phyloP scores from a whole-genome alignment of 1,140 invertebrate species.

The Trachymyrmex septentrionalis region DNA sequence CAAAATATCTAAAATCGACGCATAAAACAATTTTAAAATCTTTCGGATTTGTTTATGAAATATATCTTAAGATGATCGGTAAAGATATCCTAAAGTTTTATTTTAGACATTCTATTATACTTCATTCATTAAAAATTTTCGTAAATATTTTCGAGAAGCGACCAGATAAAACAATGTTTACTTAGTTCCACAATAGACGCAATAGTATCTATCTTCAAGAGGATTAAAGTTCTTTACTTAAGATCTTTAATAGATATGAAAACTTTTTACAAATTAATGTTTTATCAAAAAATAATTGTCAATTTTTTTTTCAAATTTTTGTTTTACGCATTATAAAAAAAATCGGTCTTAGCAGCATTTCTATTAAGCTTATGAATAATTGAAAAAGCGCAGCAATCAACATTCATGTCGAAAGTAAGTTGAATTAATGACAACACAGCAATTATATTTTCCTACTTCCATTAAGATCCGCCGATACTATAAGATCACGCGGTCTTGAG shows the following conservation, averaged over 20 bases:
- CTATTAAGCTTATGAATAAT: constrained; percentile 40
- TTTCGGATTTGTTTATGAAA: no score
- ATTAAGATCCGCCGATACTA: constrained; percentile 86
- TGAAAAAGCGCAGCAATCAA: neutral
- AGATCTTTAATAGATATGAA: neutral
- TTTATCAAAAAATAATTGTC: neutral
- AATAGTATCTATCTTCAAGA: neutral
- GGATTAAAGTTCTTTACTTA: neutral
- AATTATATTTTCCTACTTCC: constrained; percentile 82
- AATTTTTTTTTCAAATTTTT: neutral
- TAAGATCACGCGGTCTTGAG: constrained; percentile 85
- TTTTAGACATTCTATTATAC: no score
- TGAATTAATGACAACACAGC: neutral
- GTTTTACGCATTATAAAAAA: neutral
- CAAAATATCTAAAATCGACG: no score
- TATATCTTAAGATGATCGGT: no score
- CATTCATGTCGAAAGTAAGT: constrained; percentile 45
- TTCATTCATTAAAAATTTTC: neutral
- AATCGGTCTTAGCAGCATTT: constrained; percentile 11
- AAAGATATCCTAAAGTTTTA: no score
- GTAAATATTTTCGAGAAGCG: neutral
- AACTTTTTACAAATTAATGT: neutral
- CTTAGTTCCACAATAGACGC: neutral
- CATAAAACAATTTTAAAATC: no score
- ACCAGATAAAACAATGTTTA: neutral